Conservation (phyloP, 1,140 invertebrate genomes). For the Heliconius nattereri region DNA sequence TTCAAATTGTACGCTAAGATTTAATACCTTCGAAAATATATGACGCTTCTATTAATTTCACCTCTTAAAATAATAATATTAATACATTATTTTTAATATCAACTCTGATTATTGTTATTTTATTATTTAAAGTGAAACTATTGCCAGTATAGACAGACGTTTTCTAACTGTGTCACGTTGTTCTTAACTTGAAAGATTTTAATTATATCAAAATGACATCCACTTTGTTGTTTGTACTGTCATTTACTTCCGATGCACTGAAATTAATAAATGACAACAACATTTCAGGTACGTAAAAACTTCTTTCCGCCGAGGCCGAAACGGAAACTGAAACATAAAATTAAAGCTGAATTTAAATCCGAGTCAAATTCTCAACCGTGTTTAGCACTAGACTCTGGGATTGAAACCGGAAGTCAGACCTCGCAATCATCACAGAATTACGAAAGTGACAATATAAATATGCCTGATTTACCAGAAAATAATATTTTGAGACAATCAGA, state of each 20-base stretch:
- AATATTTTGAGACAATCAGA: not conserved
- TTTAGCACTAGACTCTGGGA: slow-evolving; percentile 55
- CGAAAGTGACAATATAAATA: not conserved
- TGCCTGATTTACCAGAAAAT: not conserved
- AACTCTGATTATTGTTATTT: no score
- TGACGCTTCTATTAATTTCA: no score
- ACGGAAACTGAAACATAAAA: slow-evolving; percentile 57
- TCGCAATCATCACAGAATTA: not conserved
- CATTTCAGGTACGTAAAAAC: slow-evolving; percentile 83
- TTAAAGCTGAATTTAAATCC: slow-evolving; percentile 24
- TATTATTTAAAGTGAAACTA: no score
- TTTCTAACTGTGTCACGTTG: no score
- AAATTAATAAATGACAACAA: slow-evolving; percentile 27
- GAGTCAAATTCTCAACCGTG: slow-evolving; percentile 36
- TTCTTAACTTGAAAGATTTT: no score
- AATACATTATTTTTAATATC: no score
- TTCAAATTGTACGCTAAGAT: no score
- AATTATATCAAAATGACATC: no score
- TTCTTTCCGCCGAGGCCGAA: slow-evolving; percentile 84
- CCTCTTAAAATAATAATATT: no score
- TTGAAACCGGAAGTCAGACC: slow-evolving; percentile 54
- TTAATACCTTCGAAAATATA: no score
- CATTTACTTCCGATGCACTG: not conserved
- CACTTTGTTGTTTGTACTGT: no score
- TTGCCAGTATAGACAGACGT: no score